Base-by-base conservation (phyloP, 1,140 invertebrate genomes). In the Phymastichus coffea region DNA sequence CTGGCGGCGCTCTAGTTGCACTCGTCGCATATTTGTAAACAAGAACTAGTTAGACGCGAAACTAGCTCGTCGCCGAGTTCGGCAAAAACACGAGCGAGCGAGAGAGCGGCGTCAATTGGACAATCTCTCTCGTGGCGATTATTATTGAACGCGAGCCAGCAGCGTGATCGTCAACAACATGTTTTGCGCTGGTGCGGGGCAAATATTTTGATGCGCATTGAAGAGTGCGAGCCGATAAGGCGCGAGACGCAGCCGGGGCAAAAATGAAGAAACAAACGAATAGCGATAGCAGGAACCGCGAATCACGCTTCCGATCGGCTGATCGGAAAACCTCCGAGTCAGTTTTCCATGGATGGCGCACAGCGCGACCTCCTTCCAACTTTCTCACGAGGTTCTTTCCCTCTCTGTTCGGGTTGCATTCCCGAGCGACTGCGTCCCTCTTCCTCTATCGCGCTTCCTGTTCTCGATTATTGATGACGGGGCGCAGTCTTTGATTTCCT, bases 321-420 rank as follows among this genome's bases (percentile, higher is more conserved):
- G 17, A 41, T 41, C 20, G 38, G 38, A 12, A 33, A 48, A 35
- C 35, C 46, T 48, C 15, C 28, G 6, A 37, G 38, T 19, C 4
- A 15, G 46, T 33, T 48, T 26, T 54, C 44, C 52, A 44, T 54
- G 43, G 25, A 54, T 44, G 19, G 40, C 30, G 28, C n/a, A 6
- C 25, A 26, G 23, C 23, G 44, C 12, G 3, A 10, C n/a, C n/a
- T n/a, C n/a, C n/a, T 10, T 3, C 15, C 15, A 54, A 30, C 52
- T 54, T 54, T 54, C 52, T 26, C 52, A 54, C 40, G 19, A 37
- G 10, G 14, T 40, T 41, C 28, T 47, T 47, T 47, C 14, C 19
- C 8, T 25, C 12, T 23, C 15, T 3, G 9, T n/a, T 19, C 38
- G 38, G 14, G 38, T 2, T 17, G 20, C 20, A 43, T 43, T 23